phyloP scores from a whole-genome alignment of 2,888 invertebrate species.

The Drosophila antonietae region DNA sequence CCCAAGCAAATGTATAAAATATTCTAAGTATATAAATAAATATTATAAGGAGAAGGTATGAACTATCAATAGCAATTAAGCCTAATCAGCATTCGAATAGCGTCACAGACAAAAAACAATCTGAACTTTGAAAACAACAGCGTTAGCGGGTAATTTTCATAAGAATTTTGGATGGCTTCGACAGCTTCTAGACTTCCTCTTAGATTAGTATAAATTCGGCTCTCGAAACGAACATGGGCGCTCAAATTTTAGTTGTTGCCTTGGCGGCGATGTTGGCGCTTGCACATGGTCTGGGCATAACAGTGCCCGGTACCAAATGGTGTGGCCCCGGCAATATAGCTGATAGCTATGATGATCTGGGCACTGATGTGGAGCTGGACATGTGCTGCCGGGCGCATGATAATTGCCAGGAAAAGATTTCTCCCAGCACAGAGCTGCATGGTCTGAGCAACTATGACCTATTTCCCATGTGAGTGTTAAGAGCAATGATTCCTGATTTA shows the following conservation, averaged over 20 bases:
- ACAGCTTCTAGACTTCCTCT: conserved; percentile 3
- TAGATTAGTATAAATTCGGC: conserved; percentile 45
- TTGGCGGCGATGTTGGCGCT: conserved; percentile 22
- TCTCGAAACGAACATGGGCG: conserved; percentile 42
- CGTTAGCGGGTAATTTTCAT: not conserved
- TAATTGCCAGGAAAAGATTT: conserved; percentile 77
- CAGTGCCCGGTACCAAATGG: conserved; percentile 92
- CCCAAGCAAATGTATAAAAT: conserved; percentile 23
- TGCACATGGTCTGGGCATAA: conserved; percentile 39
- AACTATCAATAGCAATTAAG: conserved; percentile 28
- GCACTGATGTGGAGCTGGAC: conserved; percentile 87
- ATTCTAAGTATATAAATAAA: conserved; percentile 26
- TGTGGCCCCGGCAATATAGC: conserved; percentile 95
- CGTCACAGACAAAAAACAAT: conserved; percentile 14
- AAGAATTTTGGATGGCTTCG: not conserved
- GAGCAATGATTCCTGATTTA: not conserved
- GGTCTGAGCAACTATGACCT: conserved; percentile 51
- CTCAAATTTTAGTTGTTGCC: conserved; percentile 15
- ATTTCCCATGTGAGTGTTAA: conserved; percentile 68
- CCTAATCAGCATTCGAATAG: conserved; percentile 49
- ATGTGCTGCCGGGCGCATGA: conserved; percentile 94
- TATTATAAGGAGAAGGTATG: not conserved
- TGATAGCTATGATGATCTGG: conserved; percentile 88
- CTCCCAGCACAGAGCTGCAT: conserved; percentile 52
- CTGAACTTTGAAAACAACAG: conserved; percentile 6